Evolutionary conservation across 2,113 vertebrate genomes (phyloP), one percentile per base, ranked within the genome.

Genomic region (Neogobius melanostomus): DNA sequence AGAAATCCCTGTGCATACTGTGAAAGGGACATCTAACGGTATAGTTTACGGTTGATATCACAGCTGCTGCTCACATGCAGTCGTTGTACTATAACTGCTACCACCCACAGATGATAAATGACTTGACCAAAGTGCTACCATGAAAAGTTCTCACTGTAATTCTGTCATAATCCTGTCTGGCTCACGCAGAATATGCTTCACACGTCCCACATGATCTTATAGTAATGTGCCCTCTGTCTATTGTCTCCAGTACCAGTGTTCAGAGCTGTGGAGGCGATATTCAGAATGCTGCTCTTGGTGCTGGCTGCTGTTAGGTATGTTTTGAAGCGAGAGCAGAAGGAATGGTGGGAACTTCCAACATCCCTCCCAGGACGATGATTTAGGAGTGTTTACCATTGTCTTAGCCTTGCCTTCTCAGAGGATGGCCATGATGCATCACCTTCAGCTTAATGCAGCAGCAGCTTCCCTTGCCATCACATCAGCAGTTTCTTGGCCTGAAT

Each of bases 341-440:
- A 21, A 46, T 8, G 50, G 10, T n/a, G 42, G 75, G 82, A 82
- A 86, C 83, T 72, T 69, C 59, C 67, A 79, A 77, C 83, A 75
- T 85, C 86, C 87, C 74, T 82, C 83, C 80, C 77, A 82, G 78
- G 80, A 66, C 49, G 73, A 88, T 92, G 89, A 91, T 91, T 90
- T 91, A 91, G 74, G 82, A 88, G 83, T 89, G 88, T 91, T 91
- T 91, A 91, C 88, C 87, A 78, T 78, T 72, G 77, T 68, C 80
- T 69, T 81, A 68, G 67, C 73, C 15, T 77, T 63, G 61, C 80
- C 84, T 79, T 83, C 75, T 61, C 68, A 16, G 63, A 85, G 79
- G 79, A 80, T 85, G 86, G 84, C 73, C 83, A 56, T 90, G 89
- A 92, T 93, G 87, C 89, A 91, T 92, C 83, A 88, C 84, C 83